Conservation (phyloP, 2,888 invertebrate species). For the Bellardia bayeri region DNA sequence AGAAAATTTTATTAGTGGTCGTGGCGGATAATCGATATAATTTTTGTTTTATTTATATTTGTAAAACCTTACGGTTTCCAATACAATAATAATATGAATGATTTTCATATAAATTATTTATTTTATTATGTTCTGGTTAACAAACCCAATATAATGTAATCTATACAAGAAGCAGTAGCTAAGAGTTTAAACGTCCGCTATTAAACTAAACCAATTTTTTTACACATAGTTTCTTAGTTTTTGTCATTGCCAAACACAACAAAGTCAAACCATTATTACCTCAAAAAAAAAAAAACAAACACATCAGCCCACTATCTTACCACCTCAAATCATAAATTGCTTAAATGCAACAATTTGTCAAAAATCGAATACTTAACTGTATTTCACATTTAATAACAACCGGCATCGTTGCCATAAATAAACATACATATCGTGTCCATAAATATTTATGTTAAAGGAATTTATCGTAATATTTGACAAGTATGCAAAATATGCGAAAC, state of each 20-base stretch:
- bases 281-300: background rate
- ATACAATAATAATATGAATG: too few species aligned
- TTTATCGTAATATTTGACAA: conserved; percentile 68
- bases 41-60: too few species aligned
- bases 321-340: conserved; percentile 27
- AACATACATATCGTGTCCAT: conserved; percentile 42
- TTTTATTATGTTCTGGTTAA: too few species aligned
- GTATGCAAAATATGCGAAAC: conserved; percentile 62
- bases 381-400: conserved; percentile 44
- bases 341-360: conserved; percentile 62
- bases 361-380: conserved; percentile 30
- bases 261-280: background rate
- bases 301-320: background rate
- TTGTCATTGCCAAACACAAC: background rate
- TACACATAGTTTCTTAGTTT: background rate
- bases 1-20: too few species aligned
- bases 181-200: too few species aligned
- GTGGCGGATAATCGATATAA: too few species aligned
- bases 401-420: conserved; percentile 27
- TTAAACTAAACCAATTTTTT: background rate
- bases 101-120: too few species aligned
- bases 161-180: background rate
- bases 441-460: conserved; percentile 50
- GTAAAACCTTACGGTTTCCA: too few species aligned
- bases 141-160: background rate